These are phyloP conservation scores for Bilobella aurantiaca DNA, from an alignment of 1,140 invertebrate genomes.

Conservation along the genomic window DNA sequence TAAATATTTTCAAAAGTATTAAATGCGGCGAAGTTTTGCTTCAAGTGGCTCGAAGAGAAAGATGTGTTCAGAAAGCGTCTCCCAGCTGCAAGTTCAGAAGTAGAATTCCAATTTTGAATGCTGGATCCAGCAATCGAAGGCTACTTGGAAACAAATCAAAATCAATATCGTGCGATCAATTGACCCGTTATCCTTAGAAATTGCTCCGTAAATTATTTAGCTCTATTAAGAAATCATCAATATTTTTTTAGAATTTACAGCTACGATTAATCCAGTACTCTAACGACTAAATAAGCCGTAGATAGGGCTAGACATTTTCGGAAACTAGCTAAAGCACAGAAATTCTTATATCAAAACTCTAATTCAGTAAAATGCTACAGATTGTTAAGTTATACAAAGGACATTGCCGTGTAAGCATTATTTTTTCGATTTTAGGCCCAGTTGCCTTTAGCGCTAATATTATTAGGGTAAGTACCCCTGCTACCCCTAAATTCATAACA, in stretches of 20 bases:
- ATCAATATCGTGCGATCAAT: conserved; percentile 24
- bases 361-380: too few species aligned
- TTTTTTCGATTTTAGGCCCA: too few species aligned
- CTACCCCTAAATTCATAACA: too few species aligned
- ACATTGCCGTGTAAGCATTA: too few species aligned
- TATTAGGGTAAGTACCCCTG: too few species aligned
- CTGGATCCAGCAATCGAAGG: not conserved
- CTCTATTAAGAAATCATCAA: not conserved
- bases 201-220: not conserved
- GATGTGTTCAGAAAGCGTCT: not conserved
- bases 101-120: not conserved
- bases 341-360: too few species aligned
- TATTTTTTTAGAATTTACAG: not conserved
- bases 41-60: conserved; percentile 40
- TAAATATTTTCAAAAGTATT: conserved; percentile 46
- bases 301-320: too few species aligned
- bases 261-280: too few species aligned
- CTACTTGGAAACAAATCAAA: conserved; percentile 3
- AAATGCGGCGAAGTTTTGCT: conserved; percentile 46
- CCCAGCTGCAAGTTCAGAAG: not conserved
- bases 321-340: too few species aligned
- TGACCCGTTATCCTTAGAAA: not conserved
- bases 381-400: too few species aligned
- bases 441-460: too few species aligned
- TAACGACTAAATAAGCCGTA: too few species aligned